Base-by-base conservation (phyloP, 2,888 invertebrate species). In the Trissolcus brochymenae region DNA sequence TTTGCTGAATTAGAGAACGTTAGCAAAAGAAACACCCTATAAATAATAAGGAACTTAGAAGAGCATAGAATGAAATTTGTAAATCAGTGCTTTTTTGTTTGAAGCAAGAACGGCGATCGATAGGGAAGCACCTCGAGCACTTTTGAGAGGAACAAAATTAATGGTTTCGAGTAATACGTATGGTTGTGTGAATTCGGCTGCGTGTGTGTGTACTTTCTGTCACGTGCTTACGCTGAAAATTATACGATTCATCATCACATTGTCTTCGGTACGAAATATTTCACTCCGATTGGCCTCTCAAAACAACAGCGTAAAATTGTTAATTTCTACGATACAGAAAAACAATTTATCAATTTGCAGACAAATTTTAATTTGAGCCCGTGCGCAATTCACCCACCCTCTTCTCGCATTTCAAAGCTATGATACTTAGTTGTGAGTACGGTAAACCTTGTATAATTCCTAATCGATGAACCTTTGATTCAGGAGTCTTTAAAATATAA, bases 401-500 rank as follows among this genome's bases (percentile, higher is more conserved):
- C 77, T 78, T 76, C 75, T 81, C 83, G 80, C 81, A 81, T 83
- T 84, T 85, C 83, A 82, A 79, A 80, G 76, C 82, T 83, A 82
- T 76, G 81, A 84, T 84, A 84, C 82, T 85, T 86, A 85, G 84
- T 81, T 81, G 78, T 74, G 78, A 84, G 78, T 86, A 85, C 79
- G 79, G 78, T 84, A 83, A 84, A 82, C 82, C 85, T 83, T 87
- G 87, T 87, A 87, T 84, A 85, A 84, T 86, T 87, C 84, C 83
- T 83, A 82, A 85, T 86, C 82, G 82, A 85, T 83, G 83, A 84
- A 84, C 46, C 65, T 86, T 86, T 84, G 84, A 84, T 80, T 83
- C 82, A 85, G 86, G 86, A 84, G 83, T 84, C 81, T 83, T 76
- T 87, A 86, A 88, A 88, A 88, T 88, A 88, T 87, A 88, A 88